Percentiles rank a stretch among this genome's conserved stretches.
phyloP scores from a whole-genome alignment of 2,113 vertebrate genomes.

The Corvus moneduloides region DNA sequence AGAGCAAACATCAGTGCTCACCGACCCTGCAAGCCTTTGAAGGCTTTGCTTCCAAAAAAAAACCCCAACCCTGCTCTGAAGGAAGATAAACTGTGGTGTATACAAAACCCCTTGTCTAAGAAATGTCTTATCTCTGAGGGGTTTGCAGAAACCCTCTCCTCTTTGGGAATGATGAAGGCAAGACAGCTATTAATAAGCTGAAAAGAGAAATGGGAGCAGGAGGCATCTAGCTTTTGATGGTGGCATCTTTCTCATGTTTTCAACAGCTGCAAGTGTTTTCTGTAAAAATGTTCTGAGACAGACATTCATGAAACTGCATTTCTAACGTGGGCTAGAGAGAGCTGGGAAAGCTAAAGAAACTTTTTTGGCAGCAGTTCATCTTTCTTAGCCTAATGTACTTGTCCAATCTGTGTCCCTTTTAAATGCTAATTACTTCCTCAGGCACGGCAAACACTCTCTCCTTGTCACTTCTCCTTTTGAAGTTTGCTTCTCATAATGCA shows the following conservation, averaged over 20 bases:
- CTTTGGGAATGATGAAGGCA: not conserved
- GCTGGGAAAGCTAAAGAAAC: conserved; percentile 4
- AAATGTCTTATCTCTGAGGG: not conserved
- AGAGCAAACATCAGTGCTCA: not conserved
- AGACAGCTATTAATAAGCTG: not conserved
- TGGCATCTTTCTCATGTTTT: not conserved
- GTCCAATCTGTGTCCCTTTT: conserved; percentile 38
- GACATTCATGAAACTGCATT: not conserved
- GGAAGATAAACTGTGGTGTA: not conserved
- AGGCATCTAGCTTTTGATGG: not conserved
- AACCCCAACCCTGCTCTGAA: rapidly evolving
- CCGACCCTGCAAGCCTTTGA: not conserved
- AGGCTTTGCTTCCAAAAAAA: not conserved
- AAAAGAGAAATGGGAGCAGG: not conserved
- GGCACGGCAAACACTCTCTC: conserved; percentile 51
- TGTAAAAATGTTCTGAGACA: not conserved
- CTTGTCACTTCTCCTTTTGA: conserved; percentile 61
- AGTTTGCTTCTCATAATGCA: conserved; percentile 47
- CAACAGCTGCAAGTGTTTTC: not conserved
- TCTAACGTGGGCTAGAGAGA: not conserved
- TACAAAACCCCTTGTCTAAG: not conserved
- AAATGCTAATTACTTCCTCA: conserved; percentile 70
- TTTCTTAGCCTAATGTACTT: conserved; percentile 9
- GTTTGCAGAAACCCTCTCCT: not conserved
- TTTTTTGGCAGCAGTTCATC: conserved; percentile 37